Evolutionary conservation across 2,888 invertebrate species (phyloP).

Genomic region (Zhuqinia jingwanae): DNA sequence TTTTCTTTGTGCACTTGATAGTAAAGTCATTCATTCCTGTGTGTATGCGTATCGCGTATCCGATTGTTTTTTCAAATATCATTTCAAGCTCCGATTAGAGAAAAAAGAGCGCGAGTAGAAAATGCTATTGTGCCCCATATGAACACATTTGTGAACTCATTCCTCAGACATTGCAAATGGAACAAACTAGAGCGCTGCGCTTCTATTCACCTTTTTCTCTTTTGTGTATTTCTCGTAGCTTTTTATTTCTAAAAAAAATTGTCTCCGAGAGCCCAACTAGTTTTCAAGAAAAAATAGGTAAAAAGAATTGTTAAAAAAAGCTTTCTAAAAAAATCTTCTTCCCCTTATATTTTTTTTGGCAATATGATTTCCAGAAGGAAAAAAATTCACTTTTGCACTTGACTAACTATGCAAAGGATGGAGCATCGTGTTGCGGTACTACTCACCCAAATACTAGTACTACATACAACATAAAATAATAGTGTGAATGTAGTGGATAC

Average conservation of each 20-base stretch:
- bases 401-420: neutral
- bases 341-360: neutral
- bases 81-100: constrained; percentile 27
- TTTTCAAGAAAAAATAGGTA: neutral
- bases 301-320: neutral
- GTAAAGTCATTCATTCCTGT: constrained; percentile 4
- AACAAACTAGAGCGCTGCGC: neutral
- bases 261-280: neutral
- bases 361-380: constrained; percentile 8
- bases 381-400: constrained; percentile 8
- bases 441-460: too few species aligned
- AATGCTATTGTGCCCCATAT: neutral
- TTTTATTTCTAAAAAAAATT: neutral
- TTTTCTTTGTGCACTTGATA: too few species aligned
- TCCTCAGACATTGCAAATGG: neutral
- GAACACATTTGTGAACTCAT: too few species aligned
- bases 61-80: constrained; percentile 15
- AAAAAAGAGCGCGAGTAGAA: neutral
- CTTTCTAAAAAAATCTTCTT: neutral
- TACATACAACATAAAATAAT: too few species aligned
- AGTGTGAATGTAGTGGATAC: too few species aligned
- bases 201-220: neutral
- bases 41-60: too few species aligned
- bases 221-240: neutral
- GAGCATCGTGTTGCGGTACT: too few species aligned